A percentile compares a stretch with the other conserved stretches of the same genome.
Conservation (phyloP, 2,888 invertebrate species). For the Griposia aprilina region DNA sequence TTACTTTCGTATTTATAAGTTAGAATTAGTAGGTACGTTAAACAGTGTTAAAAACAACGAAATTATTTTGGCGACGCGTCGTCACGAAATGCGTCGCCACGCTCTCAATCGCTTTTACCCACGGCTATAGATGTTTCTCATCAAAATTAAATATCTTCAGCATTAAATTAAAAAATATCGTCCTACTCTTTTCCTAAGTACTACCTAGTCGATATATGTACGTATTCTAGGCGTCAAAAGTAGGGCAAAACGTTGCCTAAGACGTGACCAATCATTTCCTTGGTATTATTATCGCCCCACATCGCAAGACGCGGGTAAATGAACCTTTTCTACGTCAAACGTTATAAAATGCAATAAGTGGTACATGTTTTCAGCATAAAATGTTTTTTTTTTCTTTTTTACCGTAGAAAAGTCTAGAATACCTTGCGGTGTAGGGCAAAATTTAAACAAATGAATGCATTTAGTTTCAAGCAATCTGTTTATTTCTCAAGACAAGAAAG, state of each 20-base stretch:
- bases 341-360: background rate
- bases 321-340: background rate
- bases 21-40: background rate
- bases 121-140: too few relatives aligned
- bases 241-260: conserved; percentile 32
- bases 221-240: conserved; percentile 11
- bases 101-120: too few relatives aligned
- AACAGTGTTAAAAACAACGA: background rate
- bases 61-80: too few relatives aligned
- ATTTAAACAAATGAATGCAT: background rate
- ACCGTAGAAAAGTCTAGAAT: background rate
- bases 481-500: background rate
- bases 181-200: background rate
- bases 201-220: background rate
- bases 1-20: too few relatives aligned
- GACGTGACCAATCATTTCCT: conserved; percentile 60
- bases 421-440: background rate
- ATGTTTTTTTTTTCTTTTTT: background rate
- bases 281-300: conserved; percentile 45
- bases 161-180: background rate
- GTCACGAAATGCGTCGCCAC: too few relatives aligned
- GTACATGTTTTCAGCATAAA: too few relatives aligned
- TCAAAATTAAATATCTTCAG: background rate
- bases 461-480: background rate
- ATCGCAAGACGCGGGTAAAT: conserved; percentile 1